Evolutionary conservation across 1,140 invertebrate species (phyloP), one percentile per base, ranked within the genome.

Genomic region (Brachionus plicatilis): DNA sequence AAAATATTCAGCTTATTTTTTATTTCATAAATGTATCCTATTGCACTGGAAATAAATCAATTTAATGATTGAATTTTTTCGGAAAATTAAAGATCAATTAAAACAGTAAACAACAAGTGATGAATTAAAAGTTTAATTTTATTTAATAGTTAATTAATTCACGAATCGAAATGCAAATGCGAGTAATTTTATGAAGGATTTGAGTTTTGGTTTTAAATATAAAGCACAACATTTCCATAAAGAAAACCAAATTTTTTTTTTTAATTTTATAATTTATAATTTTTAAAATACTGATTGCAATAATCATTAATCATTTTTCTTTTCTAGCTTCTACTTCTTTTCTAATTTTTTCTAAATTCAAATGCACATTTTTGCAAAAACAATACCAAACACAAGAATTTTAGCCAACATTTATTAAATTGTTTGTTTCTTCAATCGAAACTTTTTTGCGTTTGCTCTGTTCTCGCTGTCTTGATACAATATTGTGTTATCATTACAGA

Each of bases 281-380:
- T 76, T 50, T 72, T 72, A 29, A 68, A 45, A 72, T 43, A 41
- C 33, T 72, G 68, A 72, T 72, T 72, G 68, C 45, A 76, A 76
- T 76, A 50, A 76, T 76, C 72, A 76, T 76, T 76, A 76, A 76
- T 76, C 72, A 76, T 76, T 76, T 76, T 75, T 50, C 27, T 76
- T 76, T 76, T 76, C 45, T 76, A 56, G 53, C 53, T 56, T 17
- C 53, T 56, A 56, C n/a, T 76, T 76, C 41, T 47, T 47, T 76
- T 76, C 27, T 76, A 76, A 50, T 72, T 72, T 72, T 47, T 76
- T 76, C 27, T 76, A 76, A 50, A 47, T 72, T 72, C 41, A 72
- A 72, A 72, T 72, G 68, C 68, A 72, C 68, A 72, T 72, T 72
- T 41, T 72, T 72, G 66, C 66, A 68, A 68, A 33, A 72, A 72